phyloP scores from a whole-genome alignment of 1,140 invertebrate genomes.

The Muscidifurax raptorellus region DNA sequence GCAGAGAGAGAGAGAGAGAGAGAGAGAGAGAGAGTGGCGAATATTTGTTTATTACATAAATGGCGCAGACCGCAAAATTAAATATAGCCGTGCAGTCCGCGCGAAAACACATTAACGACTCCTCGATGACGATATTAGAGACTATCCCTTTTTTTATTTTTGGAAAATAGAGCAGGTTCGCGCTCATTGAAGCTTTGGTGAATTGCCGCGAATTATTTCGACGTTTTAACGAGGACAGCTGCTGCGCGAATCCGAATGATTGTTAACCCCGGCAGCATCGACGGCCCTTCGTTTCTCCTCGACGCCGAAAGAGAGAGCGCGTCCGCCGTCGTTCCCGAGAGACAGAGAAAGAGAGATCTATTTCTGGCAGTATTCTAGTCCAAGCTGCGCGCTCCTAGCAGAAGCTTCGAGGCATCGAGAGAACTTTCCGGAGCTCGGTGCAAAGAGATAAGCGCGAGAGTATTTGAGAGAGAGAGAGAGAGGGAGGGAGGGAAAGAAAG shows the following conservation, averaged over 20 bases:
- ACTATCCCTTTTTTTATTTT: slow-evolving; percentile 12
- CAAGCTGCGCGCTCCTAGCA: slow-evolving; percentile 42
- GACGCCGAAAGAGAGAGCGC: background rate
- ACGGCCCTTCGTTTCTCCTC: background rate
- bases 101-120: too few species aligned
- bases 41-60: background rate
- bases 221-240: background rate
- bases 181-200: background rate
- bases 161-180: slow-evolving; percentile 23
- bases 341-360: slow-evolving; percentile 43
- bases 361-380: slow-evolving; percentile 61
- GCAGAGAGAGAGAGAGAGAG: background rate
- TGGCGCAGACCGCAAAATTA: background rate
- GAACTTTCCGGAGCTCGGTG: background rate
- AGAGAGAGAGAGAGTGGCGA: too few species aligned
- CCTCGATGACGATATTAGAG: too few species aligned
- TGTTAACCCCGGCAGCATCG: background rate
- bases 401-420: slow-evolving; percentile 26
- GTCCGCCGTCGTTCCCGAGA: background rate
- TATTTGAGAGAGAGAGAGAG: background rate
- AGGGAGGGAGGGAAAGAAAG: background rate
- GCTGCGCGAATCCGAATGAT: background rate
- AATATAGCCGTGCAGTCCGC: background rate
- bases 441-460: background rate
- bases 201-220: background rate